Percentiles rank a stretch among this genome's conserved stretches.
These are phyloP conservation scores for Urocyon cinereoargenteus DNA, from an alignment of 2,797 vertebrate species.

Conservation along the genomic window DNA sequence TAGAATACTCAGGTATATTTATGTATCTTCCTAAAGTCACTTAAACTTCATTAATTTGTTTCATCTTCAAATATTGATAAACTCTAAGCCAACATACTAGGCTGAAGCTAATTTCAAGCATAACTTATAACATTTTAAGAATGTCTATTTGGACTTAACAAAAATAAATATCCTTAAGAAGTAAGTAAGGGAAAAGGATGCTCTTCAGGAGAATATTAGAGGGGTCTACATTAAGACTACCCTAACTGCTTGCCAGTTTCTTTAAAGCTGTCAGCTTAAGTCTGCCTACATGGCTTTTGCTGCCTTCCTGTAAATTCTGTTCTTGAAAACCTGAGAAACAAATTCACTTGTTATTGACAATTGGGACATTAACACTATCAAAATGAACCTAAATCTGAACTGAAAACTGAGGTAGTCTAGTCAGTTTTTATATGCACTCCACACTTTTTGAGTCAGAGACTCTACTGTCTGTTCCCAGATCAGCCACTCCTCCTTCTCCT, in stretches of 20 bases:
- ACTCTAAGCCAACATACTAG: conserved; percentile 1
- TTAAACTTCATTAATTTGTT: conserved; percentile 63
- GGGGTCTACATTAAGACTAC: conserved; percentile 51
- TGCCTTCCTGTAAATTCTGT: conserved; percentile 82
- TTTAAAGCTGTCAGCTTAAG: conserved; percentile 67
- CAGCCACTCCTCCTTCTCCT: background rate
- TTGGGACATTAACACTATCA: conserved; percentile 68
- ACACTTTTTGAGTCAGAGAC: conserved; percentile 14
- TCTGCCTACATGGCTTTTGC: conserved; percentile 81
- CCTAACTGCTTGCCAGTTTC: conserved; percentile 30
- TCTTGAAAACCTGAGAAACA: conserved; percentile 83
- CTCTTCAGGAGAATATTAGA: background rate
- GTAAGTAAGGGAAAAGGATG: background rate
- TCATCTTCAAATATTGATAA: conserved; percentile 53
- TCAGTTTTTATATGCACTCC: conserved; percentile 70
- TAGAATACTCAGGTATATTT: conserved; percentile 48
- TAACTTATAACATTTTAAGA: conserved; percentile 58
- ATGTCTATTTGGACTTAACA: conserved; percentile 56
- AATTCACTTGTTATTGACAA: conserved; percentile 71
- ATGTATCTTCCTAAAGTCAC: conserved; percentile 64
- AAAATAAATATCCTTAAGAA: conserved; percentile 59
- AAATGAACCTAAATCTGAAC: conserved; percentile 74
- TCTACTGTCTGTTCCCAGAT: background rate
- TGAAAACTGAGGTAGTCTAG: conserved; percentile 86
- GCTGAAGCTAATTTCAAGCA: conserved; percentile 67